Conservation (phyloP, 2,888 invertebrate genomes). For the Phaonia tiefii region DNA sequence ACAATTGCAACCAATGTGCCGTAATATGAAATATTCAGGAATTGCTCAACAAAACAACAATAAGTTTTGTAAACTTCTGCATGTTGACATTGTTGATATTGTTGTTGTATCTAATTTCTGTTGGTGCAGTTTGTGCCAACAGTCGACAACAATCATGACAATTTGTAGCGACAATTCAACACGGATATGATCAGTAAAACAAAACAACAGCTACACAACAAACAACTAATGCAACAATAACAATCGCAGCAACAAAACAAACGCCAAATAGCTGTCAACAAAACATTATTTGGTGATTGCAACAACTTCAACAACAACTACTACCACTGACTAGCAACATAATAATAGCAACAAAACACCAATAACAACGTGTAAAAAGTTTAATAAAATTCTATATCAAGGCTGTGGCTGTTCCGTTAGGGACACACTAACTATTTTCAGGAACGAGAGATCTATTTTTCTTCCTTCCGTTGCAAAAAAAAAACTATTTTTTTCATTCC, state of each 20-base stretch:
- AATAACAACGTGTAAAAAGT: too few relatives aligned
- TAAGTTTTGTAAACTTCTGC: constrained; percentile 50
- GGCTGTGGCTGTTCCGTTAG: too few relatives aligned
- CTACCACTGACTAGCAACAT: constrained; percentile 37
- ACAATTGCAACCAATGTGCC: background rate
- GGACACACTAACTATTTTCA: too few relatives aligned
- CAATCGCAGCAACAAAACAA: constrained; percentile 30
- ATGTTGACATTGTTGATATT: constrained; percentile 33
- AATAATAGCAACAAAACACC: constrained; percentile 10
- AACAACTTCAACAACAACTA: constrained; percentile 62
- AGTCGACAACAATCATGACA: constrained; percentile 64
- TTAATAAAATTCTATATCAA: too few relatives aligned
- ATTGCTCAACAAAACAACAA: constrained; percentile 44
- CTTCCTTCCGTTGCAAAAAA: too few relatives aligned
- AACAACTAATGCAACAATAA: constrained; percentile 21
- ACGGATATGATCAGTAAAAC: constrained; percentile 62
- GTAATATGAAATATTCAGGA: constrained; percentile 20
- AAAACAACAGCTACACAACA: constrained; percentile 9
- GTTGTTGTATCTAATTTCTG: constrained; percentile 52
- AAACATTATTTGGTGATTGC: constrained; percentile 65
- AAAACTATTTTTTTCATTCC: too few relatives aligned
- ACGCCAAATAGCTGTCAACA: constrained; percentile 60
- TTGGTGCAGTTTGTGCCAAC: constrained; percentile 7
- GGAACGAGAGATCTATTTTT: too few relatives aligned
- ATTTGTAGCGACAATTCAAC: constrained; percentile 68